phyloP scores from a whole-genome alignment of 2,113 vertebrate genomes.

The Heterocephalus glaber region DNA sequence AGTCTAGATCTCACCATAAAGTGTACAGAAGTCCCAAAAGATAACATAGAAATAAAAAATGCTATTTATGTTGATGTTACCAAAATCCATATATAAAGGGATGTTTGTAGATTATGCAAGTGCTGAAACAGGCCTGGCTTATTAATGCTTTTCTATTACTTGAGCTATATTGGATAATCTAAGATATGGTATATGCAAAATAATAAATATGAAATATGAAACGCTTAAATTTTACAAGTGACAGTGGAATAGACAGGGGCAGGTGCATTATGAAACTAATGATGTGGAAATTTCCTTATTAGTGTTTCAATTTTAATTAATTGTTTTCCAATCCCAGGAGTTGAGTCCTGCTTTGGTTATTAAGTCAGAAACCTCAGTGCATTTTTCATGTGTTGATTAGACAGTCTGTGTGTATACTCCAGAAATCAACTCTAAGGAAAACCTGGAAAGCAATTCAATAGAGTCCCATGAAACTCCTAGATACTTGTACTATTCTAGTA shows the following conservation, averaged over 20 bases:
- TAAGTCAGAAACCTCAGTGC: neutral
- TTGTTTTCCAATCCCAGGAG: conserved; percentile 53
- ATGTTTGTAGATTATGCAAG: neutral
- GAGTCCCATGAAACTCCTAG: neutral
- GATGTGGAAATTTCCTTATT: conserved; percentile 21
- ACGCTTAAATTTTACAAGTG: conserved; percentile 51
- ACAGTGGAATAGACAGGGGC: conserved; percentile 40
- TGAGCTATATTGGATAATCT: neutral
- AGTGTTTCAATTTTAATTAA: conserved; percentile 54
- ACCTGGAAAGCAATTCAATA: neutral
- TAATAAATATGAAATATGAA: conserved; percentile 63
- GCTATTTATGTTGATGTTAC: neutral
- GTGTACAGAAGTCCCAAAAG: neutral
- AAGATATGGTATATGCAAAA: conserved; percentile 70
- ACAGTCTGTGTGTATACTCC: neutral
- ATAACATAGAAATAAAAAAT: neutral
- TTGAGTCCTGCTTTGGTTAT: conserved; percentile 40
- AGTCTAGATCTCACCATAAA: neutral
- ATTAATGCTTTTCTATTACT: neutral
- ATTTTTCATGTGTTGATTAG: conserved; percentile 35
- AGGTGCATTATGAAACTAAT: conserved; percentile 52
- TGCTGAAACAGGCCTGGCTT: neutral
- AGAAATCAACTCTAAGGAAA: neutral
- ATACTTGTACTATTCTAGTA: neutral
- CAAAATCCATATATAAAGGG: neutral